Percentiles rank a stretch among this genome's conserved stretches.
phyloP scores from a whole-genome alignment of 2,888 invertebrate genomes.

The Campopleginae sp. region DNA sequence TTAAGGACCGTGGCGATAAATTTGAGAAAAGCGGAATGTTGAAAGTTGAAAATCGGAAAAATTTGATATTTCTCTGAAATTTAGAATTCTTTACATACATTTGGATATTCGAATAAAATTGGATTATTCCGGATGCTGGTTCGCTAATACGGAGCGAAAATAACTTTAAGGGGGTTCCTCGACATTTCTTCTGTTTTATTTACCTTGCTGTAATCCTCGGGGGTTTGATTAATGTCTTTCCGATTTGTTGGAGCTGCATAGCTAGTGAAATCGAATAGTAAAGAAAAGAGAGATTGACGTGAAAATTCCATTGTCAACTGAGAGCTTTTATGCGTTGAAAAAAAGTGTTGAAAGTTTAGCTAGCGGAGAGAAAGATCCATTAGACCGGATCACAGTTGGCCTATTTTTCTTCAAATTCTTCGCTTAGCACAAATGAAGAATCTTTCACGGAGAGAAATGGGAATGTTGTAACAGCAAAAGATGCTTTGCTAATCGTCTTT shows the following conservation, averaged over 20 bases:
- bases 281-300: constrained; percentile 4
- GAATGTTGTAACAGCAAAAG: no score
- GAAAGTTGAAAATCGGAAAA: neutral
- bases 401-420: neutral
- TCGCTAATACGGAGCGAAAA: neutral
- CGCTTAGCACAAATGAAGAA: neutral
- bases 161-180: constrained; percentile 39
- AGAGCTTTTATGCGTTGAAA: neutral
- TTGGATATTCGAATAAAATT: neutral
- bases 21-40: neutral
- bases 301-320: neutral
- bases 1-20: neutral
- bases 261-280: neutral
- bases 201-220: constrained; percentile 33
- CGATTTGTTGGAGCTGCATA: neutral
- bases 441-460: no score
- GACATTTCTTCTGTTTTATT: neutral
- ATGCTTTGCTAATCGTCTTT: no score
- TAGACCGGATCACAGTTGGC: neutral
- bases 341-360: neutral
- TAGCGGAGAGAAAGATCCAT: neutral
- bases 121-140: neutral
- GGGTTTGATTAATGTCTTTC: constrained; percentile 40
- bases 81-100: neutral
- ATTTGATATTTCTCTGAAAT: neutral